These are phyloP conservation scores for Agrochola lota DNA, from an alignment of 2,888 invertebrate species.

Conservation along the genomic window DNA sequence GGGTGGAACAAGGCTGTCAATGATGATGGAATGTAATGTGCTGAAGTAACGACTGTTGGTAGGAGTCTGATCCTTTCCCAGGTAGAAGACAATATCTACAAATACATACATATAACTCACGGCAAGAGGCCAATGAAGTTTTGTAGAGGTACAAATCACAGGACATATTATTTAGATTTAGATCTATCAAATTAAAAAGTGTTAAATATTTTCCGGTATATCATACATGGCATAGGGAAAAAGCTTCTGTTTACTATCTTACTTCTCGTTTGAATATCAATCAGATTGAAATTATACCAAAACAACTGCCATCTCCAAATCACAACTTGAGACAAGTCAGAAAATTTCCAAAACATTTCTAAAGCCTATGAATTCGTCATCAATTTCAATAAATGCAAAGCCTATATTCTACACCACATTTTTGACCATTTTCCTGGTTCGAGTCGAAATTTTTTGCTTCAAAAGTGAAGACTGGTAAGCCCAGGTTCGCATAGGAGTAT, in stretches of 20 bases:
- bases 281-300: neutral
- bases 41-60: neutral
- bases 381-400: slow-evolving; percentile 17
- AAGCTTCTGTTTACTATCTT: neutral
- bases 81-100: too few species aligned
- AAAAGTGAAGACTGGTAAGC: slow-evolving; percentile 23
- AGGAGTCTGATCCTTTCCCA: neutral
- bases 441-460: slow-evolving; percentile 49
- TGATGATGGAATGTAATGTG: neutral
- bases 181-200: neutral
- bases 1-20: too few species aligned
- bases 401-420: slow-evolving; percentile 42
- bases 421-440: slow-evolving; percentile 52
- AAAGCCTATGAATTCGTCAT: neutral
- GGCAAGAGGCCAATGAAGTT: neutral
- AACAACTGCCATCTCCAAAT: neutral
- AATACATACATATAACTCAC: too few species aligned
- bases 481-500: neutral
- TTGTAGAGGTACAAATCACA: neutral
- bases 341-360: neutral
- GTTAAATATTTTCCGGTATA: neutral
- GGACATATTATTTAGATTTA: neutral
- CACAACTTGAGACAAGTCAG: neutral
- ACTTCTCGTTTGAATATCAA: neutral
- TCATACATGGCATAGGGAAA: neutral